These are phyloP conservation scores for Calycopis cecrops DNA, from an alignment of 1,140 invertebrate species.

Conservation along the genomic window DNA sequence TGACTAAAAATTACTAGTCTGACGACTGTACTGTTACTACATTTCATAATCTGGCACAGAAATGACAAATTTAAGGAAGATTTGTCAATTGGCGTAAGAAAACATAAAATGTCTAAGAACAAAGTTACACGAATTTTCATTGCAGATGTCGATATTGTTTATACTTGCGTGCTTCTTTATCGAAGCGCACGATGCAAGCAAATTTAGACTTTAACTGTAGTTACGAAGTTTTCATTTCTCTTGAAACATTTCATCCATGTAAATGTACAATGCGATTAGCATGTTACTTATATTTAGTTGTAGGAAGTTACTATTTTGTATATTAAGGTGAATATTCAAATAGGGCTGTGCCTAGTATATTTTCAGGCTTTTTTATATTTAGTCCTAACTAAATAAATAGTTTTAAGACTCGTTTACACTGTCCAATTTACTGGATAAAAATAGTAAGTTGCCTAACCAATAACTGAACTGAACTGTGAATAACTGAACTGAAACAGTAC, in stretches of 20 bases:
- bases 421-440: neutral
- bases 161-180: neutral
- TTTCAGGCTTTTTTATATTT: neutral
- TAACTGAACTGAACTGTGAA: neutral
- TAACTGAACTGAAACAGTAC: neutral
- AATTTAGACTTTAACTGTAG: neutral
- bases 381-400: neutral
- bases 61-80: too few relatives aligned
- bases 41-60: too few relatives aligned
- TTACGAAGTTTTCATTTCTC: neutral
- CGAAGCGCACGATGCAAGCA: neutral
- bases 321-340: constrained; percentile 22
- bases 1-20: too few relatives aligned
- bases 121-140: too few relatives aligned
- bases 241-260: neutral
- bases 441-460: neutral
- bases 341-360: constrained; percentile 32
- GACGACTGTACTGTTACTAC: too few relatives aligned
- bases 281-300: neutral
- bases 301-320: constrained; percentile 9
- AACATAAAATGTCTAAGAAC: too few relatives aligned
- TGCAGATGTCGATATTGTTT: neutral
- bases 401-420: neutral
- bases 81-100: too few relatives aligned
- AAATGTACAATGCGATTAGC: too few relatives aligned